phyloP scores from a whole-genome alignment of 2,888 invertebrate genomes.

The Pteria penguin region DNA sequence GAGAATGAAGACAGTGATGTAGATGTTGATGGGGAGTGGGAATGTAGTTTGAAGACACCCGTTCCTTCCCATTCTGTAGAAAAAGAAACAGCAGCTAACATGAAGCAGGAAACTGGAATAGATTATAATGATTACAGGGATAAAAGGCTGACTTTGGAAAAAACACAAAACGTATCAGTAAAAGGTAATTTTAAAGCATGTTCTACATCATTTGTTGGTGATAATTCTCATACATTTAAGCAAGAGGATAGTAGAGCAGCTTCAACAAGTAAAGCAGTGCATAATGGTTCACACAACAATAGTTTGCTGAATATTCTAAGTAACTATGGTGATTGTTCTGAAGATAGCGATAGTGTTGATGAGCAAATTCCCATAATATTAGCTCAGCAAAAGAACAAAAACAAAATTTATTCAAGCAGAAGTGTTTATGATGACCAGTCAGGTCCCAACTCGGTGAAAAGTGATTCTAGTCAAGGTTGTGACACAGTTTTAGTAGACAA shows the following conservation, averaged over 20 bases:
- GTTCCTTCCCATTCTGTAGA: neutral
- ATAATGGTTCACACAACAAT: neutral
- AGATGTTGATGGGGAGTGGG: conserved; percentile 37
- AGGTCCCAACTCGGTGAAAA: neutral
- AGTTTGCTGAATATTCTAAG: neutral
- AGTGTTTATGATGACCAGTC: neutral
- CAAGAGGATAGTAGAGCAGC: no score
- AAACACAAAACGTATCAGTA: neutral
- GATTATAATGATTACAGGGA: conserved; percentile 35
- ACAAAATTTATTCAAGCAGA: neutral
- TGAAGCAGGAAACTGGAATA: conserved; percentile 13
- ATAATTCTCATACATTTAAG: neutral
- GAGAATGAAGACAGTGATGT: conserved; percentile 20
- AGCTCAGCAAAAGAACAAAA: neutral
- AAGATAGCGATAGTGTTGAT: neutral
- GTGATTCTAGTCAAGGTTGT: neutral
- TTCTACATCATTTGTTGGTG: neutral
- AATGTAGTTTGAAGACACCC: conserved; percentile 24
- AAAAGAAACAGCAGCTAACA: neutral
- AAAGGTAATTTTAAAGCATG: neutral
- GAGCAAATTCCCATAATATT: neutral
- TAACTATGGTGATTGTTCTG: neutral
- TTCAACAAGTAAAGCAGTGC: neutral
- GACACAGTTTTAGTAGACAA: no score
- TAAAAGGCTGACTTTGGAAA: conserved; percentile 4